Percentiles rank a stretch among this genome's conserved stretches.
These are phyloP conservation scores for Gymnorhina tibicen DNA, from an alignment of 2,113 vertebrate genomes.

Conservation along the genomic window DNA sequence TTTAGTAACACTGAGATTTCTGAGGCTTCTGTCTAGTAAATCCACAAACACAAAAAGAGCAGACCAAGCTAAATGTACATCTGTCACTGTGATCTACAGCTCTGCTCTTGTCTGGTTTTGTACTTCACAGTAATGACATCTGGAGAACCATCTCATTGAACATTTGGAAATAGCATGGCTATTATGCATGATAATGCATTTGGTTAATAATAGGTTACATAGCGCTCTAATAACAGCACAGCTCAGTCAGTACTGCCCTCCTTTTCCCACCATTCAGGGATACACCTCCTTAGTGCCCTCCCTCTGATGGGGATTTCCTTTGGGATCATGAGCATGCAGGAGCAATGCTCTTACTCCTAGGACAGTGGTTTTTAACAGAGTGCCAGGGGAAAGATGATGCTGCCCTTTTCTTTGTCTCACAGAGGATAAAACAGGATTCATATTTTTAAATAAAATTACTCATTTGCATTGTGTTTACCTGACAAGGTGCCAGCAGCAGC, in stretches of 20 bases:
- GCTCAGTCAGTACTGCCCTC: neutral
- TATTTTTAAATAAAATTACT: neutral
- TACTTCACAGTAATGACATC: neutral
- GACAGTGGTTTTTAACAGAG: neutral
- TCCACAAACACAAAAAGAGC: neutral
- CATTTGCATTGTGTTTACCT: neutral
- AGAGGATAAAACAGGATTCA: neutral
- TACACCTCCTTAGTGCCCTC: neutral
- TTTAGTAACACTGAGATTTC: neutral
- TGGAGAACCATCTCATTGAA: neutral
- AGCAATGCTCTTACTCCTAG: rapidly evolving
- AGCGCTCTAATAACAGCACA: neutral
- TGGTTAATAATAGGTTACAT: neutral
- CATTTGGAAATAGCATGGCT: neutral
- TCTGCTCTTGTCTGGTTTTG: neutral
- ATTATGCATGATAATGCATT: neutral
- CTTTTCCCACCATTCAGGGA: rapidly evolving
- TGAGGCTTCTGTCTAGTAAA: neutral
- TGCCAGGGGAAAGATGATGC: neutral
- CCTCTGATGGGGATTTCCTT: neutral
- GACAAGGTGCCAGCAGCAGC: neutral
- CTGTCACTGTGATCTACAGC: neutral
- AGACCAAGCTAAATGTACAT: neutral
- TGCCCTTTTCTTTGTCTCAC: neutral
- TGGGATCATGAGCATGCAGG: rapidly evolving